phyloP scores from a whole-genome alignment of 1,140 invertebrate species.

The Diorhabda carinulata region DNA sequence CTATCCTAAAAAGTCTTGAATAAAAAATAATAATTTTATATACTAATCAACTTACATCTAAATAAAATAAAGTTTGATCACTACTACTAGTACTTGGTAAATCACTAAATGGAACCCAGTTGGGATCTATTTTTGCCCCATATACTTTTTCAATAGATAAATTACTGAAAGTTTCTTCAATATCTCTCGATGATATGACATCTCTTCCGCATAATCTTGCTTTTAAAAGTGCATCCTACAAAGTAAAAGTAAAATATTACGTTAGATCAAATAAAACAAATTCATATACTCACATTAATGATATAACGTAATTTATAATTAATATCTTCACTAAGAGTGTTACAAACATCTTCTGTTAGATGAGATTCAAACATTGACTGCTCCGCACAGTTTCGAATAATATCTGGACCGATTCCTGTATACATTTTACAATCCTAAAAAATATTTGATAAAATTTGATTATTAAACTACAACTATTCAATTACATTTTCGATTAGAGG shows the following conservation, averaged over 20 bases:
- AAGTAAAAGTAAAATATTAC: constrained; percentile 14
- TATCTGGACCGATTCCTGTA: constrained; percentile 40
- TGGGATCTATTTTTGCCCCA: constrained; percentile 37
- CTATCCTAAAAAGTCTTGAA: constrained; percentile 35
- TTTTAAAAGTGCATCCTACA: constrained; percentile 40
- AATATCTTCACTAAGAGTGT: constrained; percentile 41
- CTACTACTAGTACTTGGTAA: constrained; percentile 20
- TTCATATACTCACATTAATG: constrained; percentile 40
- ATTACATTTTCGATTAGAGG: constrained; percentile 15
- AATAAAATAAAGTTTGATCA: constrained; percentile 37
- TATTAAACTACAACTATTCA: not conserved
- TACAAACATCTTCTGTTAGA: constrained; percentile 36
- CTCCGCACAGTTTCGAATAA: constrained; percentile 33
- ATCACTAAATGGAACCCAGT: constrained; percentile 38
- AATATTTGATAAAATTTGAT: not conserved
- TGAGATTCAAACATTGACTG: constrained; percentile 34
- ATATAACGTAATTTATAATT: constrained; percentile 46
- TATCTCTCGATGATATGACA: constrained; percentile 35
- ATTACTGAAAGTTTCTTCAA: constrained; percentile 40
- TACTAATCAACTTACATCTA: constrained; percentile 33
- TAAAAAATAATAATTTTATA: constrained; percentile 17
- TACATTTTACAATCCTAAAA: constrained; percentile 40
- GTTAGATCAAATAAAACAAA: not conserved
- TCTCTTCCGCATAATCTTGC: constrained; percentile 38
- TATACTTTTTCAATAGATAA: constrained; percentile 42